These are phyloP conservation scores for Gobiocypris rarus DNA, from an alignment of 2,113 vertebrate genomes.

Conservation along the genomic window DNA sequence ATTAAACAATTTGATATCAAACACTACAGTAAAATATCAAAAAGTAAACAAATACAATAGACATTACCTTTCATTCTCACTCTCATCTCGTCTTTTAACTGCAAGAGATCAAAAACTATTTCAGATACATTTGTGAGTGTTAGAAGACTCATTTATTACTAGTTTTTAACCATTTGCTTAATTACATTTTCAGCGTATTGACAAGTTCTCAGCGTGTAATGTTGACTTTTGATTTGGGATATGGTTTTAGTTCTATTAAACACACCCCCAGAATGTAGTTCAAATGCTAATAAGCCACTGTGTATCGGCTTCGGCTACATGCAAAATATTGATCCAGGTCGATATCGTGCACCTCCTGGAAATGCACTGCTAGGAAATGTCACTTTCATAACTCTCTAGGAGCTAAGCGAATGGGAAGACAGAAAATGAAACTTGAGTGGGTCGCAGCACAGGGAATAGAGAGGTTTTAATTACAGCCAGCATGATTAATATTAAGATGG, in stretches of 20 bases:
- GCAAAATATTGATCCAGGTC: slow-evolving; percentile 21
- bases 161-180: not conserved
- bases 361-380: not conserved
- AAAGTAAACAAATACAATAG: not conserved
- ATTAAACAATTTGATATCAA: not conserved
- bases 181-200: not conserved
- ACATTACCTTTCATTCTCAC: slow-evolving; percentile 91
- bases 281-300: slow-evolving; percentile 9
- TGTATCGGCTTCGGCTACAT: not conserved
- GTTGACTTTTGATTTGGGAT: not conserved
- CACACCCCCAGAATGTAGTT: not conserved
- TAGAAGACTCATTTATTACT: not conserved
- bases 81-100: slow-evolving; percentile 77
- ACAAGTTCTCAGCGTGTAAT: not conserved
- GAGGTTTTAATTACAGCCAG: not conserved
- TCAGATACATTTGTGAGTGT: not conserved
- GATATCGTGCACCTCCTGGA: not conserved
- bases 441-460: not conserved
- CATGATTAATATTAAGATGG: not conserved
- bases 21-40: not conserved
- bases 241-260: not conserved
- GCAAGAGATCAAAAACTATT: slow-evolving; percentile 50
- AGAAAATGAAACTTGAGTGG: not conserved
- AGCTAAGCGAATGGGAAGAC: not conserved
- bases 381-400: not conserved